These are phyloP conservation scores for Laothoe populi DNA, from an alignment of 2,888 invertebrate species.

Conservation along the genomic window DNA sequence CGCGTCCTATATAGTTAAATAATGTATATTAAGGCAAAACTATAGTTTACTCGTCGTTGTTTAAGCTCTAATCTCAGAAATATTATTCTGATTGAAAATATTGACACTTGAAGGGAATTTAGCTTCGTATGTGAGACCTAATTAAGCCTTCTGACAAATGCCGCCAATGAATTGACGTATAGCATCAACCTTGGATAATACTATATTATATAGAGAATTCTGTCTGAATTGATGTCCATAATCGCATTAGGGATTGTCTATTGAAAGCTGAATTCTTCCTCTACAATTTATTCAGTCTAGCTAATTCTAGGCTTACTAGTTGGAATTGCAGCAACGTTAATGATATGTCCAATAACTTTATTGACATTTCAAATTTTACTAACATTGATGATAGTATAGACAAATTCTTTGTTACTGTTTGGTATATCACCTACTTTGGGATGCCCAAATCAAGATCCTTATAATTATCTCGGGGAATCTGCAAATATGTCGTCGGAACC, in stretches of 20 bases:
- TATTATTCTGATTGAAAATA: background rate
- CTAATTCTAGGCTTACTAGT: background rate
- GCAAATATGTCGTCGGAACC: background rate
- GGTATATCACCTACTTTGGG: no score
- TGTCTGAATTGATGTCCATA: background rate
- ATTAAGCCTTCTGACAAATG: background rate
- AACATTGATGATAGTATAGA: no score
- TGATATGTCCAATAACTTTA: background rate
- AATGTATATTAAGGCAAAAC: constrained; percentile 19
- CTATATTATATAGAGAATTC: background rate
- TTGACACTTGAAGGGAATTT: background rate
- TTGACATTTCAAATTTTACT: background rate
- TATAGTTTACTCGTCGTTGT: constrained; percentile 2
- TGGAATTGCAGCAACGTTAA: background rate
- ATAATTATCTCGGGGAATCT: background rate
- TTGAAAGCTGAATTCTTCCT: background rate
- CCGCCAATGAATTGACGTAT: background rate
- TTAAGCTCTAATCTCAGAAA: background rate
- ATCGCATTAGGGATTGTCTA: background rate
- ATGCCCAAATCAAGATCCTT: background rate
- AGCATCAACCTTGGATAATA: constrained; percentile 1
- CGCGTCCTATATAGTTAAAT: constrained; percentile 28
- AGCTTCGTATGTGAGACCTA: background rate
- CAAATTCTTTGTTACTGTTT: no score
- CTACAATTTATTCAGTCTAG: background rate